Evolutionary conservation across 2,797 vertebrate species (phyloP).

Genomic region (Anguilla obscura): DNA sequence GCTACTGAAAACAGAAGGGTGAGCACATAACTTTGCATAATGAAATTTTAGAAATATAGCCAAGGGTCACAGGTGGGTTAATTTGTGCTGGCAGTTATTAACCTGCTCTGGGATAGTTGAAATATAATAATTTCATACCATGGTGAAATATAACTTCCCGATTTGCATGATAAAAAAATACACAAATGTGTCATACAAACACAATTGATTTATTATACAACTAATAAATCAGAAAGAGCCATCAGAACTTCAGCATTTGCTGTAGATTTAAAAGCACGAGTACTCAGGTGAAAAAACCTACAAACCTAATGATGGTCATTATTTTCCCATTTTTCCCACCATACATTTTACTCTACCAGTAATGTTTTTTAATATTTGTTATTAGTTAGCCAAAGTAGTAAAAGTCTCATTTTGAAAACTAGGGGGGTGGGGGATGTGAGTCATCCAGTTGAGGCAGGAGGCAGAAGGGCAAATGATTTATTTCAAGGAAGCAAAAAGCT

Average conservation of each 20-base stretch:
- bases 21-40: not conserved
- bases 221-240: not conserved
- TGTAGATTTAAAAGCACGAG: not conserved
- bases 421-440: not conserved
- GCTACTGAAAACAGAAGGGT: not conserved
- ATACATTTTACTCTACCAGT: not conserved
- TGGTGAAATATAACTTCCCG: not conserved
- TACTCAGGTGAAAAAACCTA: not conserved
- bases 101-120: too few relatives aligned
- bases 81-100: not conserved
- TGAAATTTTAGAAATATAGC: not conserved
- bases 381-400: too few relatives aligned
- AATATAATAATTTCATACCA: not conserved
- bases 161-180: not conserved
- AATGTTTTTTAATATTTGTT: not conserved
- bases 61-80: not conserved
- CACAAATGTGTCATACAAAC: not conserved
- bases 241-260: not conserved
- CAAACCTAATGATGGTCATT: not conserved
- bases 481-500: not conserved
- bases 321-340: not conserved
- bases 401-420: not conserved
- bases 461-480: too few relatives aligned
- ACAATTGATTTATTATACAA: not conserved
- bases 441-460: too few relatives aligned